Conservation (phyloP, 2,888 invertebrate species). For the Hirtodrosophila trivittata region DNA sequence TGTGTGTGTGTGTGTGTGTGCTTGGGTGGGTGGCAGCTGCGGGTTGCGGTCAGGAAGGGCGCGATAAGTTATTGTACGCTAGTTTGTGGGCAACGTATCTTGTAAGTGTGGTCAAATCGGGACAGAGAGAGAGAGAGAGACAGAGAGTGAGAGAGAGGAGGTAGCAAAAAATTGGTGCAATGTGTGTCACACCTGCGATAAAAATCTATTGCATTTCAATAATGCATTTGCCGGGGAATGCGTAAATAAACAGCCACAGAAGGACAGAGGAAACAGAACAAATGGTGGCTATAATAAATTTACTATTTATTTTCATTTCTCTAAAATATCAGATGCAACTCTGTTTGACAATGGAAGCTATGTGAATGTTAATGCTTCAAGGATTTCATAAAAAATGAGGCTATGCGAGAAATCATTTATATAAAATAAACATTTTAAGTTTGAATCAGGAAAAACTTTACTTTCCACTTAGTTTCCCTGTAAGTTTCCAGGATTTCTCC, state of each 20-base stretch:
- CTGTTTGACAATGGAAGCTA: no score
- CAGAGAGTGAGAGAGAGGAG: no score
- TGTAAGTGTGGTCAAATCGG: slow-evolving; percentile 60
- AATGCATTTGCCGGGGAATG: slow-evolving; percentile 40
- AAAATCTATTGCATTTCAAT: slow-evolving; percentile 73
- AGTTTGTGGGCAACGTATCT: slow-evolving; percentile 51
- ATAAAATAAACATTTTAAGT: no score
- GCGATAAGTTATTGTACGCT: slow-evolving; percentile 62
- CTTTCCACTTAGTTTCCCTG: no score
- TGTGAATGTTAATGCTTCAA: no score
- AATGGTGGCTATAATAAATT: slow-evolving; percentile 49
- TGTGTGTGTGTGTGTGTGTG: slow-evolving; percentile 1
- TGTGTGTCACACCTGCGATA: slow-evolving; percentile 64
- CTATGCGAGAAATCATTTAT: no score
- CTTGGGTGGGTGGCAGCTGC: slow-evolving; percentile 13
- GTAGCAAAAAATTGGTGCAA: slow-evolving; percentile 2
- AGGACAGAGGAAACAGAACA: slow-evolving; percentile 23
- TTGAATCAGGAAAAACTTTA: no score
- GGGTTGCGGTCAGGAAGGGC: slow-evolving; percentile 37
- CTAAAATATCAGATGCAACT: slow-evolving; percentile 15
- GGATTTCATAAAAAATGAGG: no score
- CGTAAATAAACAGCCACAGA: slow-evolving; percentile 69
- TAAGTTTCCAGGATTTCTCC: no score
- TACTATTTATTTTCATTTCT: slow-evolving; percentile 34
- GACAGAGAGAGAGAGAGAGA: background rate